These are phyloP conservation scores for Mormoops blainvillei DNA, from an alignment of 2,113 vertebrate species.

Conservation along the genomic window DNA sequence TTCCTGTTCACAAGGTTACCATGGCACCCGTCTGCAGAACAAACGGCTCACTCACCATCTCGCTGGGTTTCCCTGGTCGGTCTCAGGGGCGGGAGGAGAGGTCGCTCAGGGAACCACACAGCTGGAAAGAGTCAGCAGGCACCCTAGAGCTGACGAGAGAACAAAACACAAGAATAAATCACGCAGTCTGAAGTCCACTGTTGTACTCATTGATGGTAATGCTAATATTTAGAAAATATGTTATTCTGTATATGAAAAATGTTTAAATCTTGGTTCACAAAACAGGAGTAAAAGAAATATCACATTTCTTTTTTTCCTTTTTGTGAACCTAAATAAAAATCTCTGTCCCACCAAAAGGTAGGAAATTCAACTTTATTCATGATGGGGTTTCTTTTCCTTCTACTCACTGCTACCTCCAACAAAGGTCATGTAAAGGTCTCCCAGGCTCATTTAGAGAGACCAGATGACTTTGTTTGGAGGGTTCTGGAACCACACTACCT, in stretches of 20 bases:
- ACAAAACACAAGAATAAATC: not conserved
- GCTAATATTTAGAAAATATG: constrained; percentile 3
- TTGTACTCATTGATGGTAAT: not conserved
- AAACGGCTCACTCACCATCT: not conserved
- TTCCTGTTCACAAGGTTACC: constrained; percentile 9
- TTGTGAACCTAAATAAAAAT: not conserved
- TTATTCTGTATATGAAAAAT: not conserved
- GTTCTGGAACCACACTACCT: not conserved
- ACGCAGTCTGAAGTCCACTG: not conserved
- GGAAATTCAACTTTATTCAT: not conserved
- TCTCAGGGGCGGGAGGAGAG: not conserved
- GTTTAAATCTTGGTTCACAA: not conserved
- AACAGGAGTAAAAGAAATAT: not conserved
- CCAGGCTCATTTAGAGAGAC: not conserved
- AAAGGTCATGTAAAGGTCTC: not conserved
- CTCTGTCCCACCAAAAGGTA: not conserved
- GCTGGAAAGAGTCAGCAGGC: not conserved
- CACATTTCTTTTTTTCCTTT: constrained; percentile 24
- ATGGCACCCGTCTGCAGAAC: not conserved
- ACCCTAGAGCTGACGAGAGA: not conserved
- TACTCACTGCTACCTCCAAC: not conserved
- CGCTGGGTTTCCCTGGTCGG: not conserved
- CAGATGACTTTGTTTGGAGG: not conserved
- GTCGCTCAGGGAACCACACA: not conserved
- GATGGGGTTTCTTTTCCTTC: not conserved